A percentile compares a stretch with the other conserved stretches of the same genome.
Conservation (phyloP, 2,113 vertebrate species). For the Archocentrus centrarchus region DNA sequence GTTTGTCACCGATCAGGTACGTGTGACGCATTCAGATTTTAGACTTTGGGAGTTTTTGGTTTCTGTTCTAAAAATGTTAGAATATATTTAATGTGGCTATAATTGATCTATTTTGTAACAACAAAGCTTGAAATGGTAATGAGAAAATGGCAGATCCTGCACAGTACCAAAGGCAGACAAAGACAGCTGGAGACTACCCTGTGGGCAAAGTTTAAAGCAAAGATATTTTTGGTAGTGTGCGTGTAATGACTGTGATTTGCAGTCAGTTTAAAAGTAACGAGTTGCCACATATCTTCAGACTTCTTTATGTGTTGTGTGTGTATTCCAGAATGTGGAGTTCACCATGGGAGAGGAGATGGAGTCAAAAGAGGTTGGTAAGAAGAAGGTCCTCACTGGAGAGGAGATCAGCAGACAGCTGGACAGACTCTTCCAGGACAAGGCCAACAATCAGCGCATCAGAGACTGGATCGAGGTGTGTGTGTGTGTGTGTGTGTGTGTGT, state of each 20-base stretch:
- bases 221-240: not conserved
- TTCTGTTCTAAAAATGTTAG: not conserved
- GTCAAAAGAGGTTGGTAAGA: constrained; percentile 78
- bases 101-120: not conserved
- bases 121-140: not conserved
- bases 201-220: not conserved
- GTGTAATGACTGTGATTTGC: not conserved
- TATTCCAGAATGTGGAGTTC: constrained; percentile 90
- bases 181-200: not conserved
- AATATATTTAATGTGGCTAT: not conserved
- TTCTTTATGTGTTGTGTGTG: not conserved
- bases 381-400: constrained; percentile 82
- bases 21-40: not conserved
- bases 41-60: not conserved
- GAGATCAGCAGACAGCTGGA: constrained; percentile 89
- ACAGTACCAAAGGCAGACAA: not conserved
- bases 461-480: constrained; percentile 93
- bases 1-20: constrained; percentile 92
- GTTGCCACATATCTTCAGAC: not conserved
- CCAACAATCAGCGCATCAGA: constrained; percentile 88
- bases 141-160: not conserved
- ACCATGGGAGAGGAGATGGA: constrained; percentile 84
- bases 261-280: not conserved
- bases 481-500: constrained; percentile 80
- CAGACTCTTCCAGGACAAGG: constrained; percentile 88